Evolutionary conservation across 2,797 vertebrate genomes (phyloP).

Genomic region (Eremophila alpestris): DNA sequence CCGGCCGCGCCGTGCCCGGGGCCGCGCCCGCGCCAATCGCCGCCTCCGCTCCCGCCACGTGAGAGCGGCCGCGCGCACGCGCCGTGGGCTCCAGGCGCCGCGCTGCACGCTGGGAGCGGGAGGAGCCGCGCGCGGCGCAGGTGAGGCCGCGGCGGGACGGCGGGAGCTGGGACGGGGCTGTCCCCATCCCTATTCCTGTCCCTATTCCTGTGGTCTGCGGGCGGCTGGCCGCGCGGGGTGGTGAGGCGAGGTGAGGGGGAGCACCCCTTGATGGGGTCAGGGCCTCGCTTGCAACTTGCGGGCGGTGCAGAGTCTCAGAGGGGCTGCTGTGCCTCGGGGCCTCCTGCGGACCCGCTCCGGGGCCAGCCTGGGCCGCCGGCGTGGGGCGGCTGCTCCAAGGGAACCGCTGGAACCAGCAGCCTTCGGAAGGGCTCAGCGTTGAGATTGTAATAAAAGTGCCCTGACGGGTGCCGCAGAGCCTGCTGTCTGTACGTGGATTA

Average conservation of each 20-base stretch:
- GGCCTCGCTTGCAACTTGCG: not conserved
- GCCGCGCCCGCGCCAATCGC: not conserved
- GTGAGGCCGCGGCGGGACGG: not conserved
- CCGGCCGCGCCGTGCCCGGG: accelerated
- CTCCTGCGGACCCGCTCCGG: too few relatives aligned
- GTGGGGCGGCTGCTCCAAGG: not conserved
- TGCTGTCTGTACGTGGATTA: accelerated
- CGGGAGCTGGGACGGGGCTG: too few relatives aligned
- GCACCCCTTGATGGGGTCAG: accelerated
- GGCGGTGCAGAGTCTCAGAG: accelerated
- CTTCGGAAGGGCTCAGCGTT: accelerated
- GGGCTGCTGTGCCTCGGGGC: too few relatives aligned
- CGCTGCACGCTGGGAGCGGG: not conserved
- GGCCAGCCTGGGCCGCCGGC: not conserved
- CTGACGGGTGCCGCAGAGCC: accelerated
- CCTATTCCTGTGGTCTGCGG: accelerated
- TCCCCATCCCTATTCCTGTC: too few relatives aligned
- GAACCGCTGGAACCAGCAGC: not conserved
- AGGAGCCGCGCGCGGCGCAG: not conserved
- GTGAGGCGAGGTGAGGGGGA: too few relatives aligned
- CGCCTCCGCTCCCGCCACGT: accelerated
- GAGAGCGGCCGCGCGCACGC: not conserved
- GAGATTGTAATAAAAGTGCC: accelerated
- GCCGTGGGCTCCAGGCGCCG: not conserved
- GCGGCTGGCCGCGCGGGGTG: too few relatives aligned